Evolutionary conservation across 2,797 vertebrate genomes (phyloP).

Genomic region (Anomalospiza imberbis): DNA sequence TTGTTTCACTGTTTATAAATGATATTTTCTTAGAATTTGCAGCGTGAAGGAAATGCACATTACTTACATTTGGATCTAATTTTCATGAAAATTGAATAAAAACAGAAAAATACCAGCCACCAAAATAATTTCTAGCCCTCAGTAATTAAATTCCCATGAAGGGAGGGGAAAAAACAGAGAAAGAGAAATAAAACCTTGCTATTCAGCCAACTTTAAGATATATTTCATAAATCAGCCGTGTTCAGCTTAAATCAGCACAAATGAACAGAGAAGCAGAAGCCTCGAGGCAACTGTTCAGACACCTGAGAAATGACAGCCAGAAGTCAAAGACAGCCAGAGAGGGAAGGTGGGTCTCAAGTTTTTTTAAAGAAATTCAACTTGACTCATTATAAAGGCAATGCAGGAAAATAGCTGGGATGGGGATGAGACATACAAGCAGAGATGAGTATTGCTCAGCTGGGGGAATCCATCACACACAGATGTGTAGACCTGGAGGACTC

Average conservation of each 20-base stretch:
- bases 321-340: neutral
- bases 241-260: constrained; percentile 36
- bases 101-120: neutral
- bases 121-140: neutral
- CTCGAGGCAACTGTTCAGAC: neutral
- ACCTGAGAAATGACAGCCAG: constrained; percentile 23
- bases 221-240: neutral
- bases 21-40: constrained; percentile 21
- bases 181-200: neutral
- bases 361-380: neutral
- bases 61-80: neutral
- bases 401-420: neutral
- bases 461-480: neutral
- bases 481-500: neutral
- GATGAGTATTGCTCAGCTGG: neutral
- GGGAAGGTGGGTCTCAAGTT: neutral
- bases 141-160: constrained; percentile 21
- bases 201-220: constrained; percentile 1
- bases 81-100: constrained; percentile 41
- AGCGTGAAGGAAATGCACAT: neutral
- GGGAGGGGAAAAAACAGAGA: neutral
- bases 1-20: constrained; percentile 46
- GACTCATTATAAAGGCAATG: neutral
- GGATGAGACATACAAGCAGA: neutral
- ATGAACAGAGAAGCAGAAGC: neutral